Conservation (phyloP, 2,113 vertebrate genomes). For the Helogale parvula region DNA sequence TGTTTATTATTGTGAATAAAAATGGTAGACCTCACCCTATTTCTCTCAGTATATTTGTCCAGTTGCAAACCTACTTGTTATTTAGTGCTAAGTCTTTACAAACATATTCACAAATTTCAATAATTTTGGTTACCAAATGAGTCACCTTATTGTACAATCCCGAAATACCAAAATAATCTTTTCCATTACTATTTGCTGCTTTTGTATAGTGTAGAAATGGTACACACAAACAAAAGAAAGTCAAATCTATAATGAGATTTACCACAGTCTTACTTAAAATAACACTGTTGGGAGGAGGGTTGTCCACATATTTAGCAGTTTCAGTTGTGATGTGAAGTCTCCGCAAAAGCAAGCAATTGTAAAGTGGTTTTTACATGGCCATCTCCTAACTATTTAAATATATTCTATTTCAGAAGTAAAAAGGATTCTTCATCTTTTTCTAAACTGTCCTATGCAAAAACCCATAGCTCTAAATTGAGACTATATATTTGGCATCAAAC, state of each 20-base stretch:
- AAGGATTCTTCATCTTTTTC: not conserved
- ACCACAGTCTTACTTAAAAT: not conserved
- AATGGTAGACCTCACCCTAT: not conserved
- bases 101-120: not conserved
- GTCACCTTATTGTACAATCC: not conserved
- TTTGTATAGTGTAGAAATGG: not conserved
- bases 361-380: slow-evolving; percentile 54
- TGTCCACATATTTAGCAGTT: not conserved
- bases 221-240: not conserved
- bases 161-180: not conserved
- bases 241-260: not conserved
- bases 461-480: not conserved
- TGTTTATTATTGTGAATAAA: not conserved
- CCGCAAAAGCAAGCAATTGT: slow-evolving; percentile 1
- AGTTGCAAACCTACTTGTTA: not conserved
- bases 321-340: not conserved
- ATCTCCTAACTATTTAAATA: slow-evolving; percentile 30
- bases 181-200: not conserved
- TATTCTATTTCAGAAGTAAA: not conserved
- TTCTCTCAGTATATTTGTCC: not conserved
- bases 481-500: not conserved
- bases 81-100: not conserved
- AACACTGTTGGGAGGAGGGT: not conserved
- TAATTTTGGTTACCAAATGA: not conserved
- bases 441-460: not conserved